Base-by-base conservation (phyloP, 1,140 invertebrate species). In the Drosophila pseudoananassae region DNA sequence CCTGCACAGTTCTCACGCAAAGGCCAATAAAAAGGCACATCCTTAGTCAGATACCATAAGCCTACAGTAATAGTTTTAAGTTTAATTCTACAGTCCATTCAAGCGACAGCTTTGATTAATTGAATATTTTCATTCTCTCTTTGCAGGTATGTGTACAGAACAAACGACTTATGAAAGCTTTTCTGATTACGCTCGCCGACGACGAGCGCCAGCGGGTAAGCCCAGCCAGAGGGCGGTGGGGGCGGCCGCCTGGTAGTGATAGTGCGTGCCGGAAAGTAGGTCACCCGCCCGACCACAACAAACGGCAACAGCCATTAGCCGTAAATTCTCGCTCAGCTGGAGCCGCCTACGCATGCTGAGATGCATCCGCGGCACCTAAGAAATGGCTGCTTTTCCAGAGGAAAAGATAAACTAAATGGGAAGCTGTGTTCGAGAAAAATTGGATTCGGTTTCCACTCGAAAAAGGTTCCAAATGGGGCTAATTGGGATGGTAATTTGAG, bases 201-300 rank as follows among this genome's bases (percentile, higher is more conserved):
- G 3, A 17, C 20, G 29, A 50, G 45, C 59, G 69, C 55, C 63
- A 69, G 10, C 33, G 58, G 74, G 79, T 84, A 77, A 85, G 82
- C 78, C 46, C 43, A 38, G 36, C 36, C 31, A 40, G 29, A 6
- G 53, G 36, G 14, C 29, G 38, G 20, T 15, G 15, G 33, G 10
- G 15, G n/a, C 6, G 38, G 10, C 40, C 27, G 36, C 12, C 57
- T 55, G 76, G 65, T 78, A 72, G 47, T 66, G 76, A 72, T 78
- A 72, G 47, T 66, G 74, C 43, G 54, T 78, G 66, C 50, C 51
- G 3, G 40, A 77, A 78, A 78, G 51, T 78, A 66, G 59, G 76
- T 78, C 58, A 77, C 33, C 33, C 33, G 59, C 71, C 55, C 47
- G 52, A 54, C 49, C 61, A 63, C 51, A 43, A 52, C 27, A 15